These are phyloP conservation scores for Tympanuchus pallidicinctus DNA, from an alignment of 2,113 vertebrate species.

Conservation along the genomic window DNA sequence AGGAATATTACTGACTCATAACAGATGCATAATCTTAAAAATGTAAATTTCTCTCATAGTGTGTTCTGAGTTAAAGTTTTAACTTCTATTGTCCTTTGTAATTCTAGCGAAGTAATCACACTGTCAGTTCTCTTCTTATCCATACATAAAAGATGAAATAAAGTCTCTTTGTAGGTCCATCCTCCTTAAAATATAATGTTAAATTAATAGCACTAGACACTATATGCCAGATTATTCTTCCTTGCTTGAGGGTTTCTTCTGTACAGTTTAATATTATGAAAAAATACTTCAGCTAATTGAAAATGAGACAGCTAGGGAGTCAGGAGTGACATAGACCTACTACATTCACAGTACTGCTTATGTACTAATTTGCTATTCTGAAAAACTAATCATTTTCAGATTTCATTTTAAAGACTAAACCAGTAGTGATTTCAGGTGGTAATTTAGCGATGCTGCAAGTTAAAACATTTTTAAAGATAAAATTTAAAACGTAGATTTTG, in stretches of 20 bases:
- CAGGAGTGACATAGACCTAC: neutral
- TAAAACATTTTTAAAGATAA: neutral
- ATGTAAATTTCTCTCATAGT: neutral
- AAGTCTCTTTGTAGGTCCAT: neutral
- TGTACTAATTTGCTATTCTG: neutral
- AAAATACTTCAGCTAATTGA: constrained; percentile 1
- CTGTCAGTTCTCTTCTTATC: neutral
- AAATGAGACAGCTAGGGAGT: neutral
- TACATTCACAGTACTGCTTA: neutral
- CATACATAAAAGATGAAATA: neutral
- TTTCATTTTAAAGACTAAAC: neutral
- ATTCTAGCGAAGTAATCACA: neutral
- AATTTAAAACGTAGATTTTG: neutral
- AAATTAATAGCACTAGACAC: neutral
- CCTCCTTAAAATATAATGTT: neutral
- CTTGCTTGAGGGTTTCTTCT: neutral
- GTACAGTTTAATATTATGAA: neutral
- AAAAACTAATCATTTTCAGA: neutral
- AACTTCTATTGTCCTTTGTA: neutral
- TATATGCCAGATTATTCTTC: neutral
- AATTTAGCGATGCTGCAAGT: neutral
- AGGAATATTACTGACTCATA: neutral
- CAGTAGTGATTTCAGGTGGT: neutral
- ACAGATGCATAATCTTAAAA: neutral
- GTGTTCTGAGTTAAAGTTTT: neutral